These are phyloP conservation scores for Leuciscus waleckii DNA, from an alignment of 2,797 vertebrate genomes.

Conservation along the genomic window DNA sequence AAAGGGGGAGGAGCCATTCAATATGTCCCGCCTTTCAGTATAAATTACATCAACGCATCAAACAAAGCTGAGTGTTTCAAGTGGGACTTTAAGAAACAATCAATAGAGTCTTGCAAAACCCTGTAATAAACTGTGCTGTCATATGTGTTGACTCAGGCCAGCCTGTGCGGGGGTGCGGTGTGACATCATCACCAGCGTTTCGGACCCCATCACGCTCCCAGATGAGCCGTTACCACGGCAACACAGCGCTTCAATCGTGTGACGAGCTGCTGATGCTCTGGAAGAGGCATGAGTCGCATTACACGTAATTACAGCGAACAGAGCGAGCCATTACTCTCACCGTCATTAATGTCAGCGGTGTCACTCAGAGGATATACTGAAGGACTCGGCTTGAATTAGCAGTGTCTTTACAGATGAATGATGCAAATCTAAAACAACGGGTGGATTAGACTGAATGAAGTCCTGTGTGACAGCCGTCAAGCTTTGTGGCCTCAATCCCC, in stretches of 20 bases:
- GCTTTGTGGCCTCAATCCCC: neutral
- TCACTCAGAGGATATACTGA: conserved; percentile 56
- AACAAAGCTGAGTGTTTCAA: no score
- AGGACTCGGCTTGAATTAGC: conserved; percentile 57
- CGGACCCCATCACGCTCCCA: conserved; percentile 49
- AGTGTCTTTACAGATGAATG: conserved; percentile 54
- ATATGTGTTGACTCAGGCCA: conserved; percentile 15
- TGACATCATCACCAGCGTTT: conserved; percentile 22
- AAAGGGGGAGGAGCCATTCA: no score
- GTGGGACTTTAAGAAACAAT: no score
- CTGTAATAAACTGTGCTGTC: neutral
- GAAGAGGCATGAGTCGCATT: conserved; percentile 64
- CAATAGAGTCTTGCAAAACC: neutral
- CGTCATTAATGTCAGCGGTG: conserved; percentile 70
- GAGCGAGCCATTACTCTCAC: conserved; percentile 65
- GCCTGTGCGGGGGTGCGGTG: conserved; percentile 12
- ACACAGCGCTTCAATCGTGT: conserved; percentile 60
- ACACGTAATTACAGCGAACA: conserved; percentile 69
- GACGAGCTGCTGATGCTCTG: conserved; percentile 53
- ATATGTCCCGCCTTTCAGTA: no score
- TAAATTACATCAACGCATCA: accelerated
- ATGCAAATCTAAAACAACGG: conserved; percentile 29
- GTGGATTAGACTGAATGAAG: neutral
- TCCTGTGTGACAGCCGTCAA: conserved; percentile 21
- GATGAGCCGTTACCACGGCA: conserved; percentile 66